Conservation (phyloP, 2,888 invertebrate genomes). For the Plebejus anna region DNA sequence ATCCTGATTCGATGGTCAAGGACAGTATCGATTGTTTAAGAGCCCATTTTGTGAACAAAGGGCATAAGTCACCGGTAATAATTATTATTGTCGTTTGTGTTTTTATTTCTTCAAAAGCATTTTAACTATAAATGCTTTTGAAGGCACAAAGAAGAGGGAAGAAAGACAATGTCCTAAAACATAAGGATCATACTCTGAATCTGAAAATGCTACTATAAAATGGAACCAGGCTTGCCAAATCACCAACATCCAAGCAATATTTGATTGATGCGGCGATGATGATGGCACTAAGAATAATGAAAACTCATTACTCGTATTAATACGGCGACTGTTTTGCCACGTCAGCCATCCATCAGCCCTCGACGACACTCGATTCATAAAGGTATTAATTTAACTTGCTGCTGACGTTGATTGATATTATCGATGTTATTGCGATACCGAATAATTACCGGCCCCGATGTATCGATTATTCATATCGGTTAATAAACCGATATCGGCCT, state of each 20-base stretch:
- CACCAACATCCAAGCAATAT: neutral
- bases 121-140: too few species aligned
- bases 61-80: neutral
- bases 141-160: neutral
- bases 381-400: conserved; percentile 48
- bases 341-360: conserved; percentile 66
- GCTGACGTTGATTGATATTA: conserved; percentile 48
- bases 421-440: conserved; percentile 45
- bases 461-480: conserved; percentile 40
- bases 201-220: neutral
- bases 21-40: conserved; percentile 1
- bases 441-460: conserved; percentile 43
- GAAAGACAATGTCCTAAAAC: neutral
- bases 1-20: neutral
- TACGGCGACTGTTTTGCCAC: conserved; percentile 55
- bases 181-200: neutral
- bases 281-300: conserved; percentile 25
- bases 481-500: conserved; percentile 27
- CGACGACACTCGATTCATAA: conserved; percentile 49
- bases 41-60: neutral
- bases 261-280: conserved; percentile 12
- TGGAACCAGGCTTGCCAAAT: neutral
- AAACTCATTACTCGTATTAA: conserved; percentile 28
- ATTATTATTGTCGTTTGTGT: neutral
- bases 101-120: too few species aligned